Evolutionary conservation across 2,888 invertebrate genomes (phyloP).

Genomic region (Calameuta pallipes): DNA sequence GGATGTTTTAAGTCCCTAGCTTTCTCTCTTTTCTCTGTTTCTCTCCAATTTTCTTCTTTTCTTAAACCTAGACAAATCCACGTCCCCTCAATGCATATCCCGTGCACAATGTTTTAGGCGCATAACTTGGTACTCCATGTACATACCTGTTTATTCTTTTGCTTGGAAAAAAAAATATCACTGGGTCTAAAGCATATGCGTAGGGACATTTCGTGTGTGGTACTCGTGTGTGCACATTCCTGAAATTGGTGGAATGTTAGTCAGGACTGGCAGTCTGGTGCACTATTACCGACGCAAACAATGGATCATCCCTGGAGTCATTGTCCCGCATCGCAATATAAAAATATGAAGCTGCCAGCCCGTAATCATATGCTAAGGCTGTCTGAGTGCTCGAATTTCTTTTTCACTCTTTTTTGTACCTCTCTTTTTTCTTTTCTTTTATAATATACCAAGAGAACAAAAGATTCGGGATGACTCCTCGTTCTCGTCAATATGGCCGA

Average conservation of each 20-base stretch:
- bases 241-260: constrained; percentile 28
- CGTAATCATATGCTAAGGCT: constrained; percentile 41
- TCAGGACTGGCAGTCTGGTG: constrained; percentile 37
- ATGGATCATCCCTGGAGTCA: constrained; percentile 36
- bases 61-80: neutral
- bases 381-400: constrained; percentile 35
- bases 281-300: constrained; percentile 45
- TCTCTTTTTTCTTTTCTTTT: too few species aligned
- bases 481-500: too few species aligned
- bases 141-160: too few species aligned
- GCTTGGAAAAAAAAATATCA: neutral
- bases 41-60: neutral
- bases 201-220: too few species aligned
- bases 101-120: too few species aligned
- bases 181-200: too few species aligned
- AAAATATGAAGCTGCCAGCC: constrained; percentile 36
- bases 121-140: too few species aligned
- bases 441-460: too few species aligned
- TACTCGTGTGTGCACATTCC: neutral
- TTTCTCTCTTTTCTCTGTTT: neutral
- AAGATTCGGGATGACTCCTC: too few species aligned
- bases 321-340: constrained; percentile 41
- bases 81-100: too few species aligned
- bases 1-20: neutral
- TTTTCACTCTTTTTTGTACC: too few species aligned